Evolutionary conservation across 2,113 vertebrate genomes (phyloP).

Genomic region (Ahaetulla prasina): DNA sequence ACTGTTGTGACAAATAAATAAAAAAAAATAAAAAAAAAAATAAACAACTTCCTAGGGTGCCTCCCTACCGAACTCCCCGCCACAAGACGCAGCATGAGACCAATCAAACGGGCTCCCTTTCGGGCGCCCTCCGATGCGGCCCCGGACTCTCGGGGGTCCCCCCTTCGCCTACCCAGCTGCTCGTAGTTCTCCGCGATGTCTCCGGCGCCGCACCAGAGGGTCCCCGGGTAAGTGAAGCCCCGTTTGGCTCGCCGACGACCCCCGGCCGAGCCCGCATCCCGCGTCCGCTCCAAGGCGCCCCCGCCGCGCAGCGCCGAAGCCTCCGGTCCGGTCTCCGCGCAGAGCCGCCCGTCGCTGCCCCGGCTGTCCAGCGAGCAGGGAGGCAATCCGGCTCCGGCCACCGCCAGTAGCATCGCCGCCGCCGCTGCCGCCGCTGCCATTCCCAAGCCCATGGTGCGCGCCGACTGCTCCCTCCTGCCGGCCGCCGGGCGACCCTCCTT

Average conservation of each 20-base stretch:
- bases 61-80: neutral
- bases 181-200: slow-evolving; percentile 76
- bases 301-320: neutral
- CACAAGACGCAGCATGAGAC: neutral
- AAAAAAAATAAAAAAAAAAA: too few species aligned
- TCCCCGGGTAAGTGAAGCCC: slow-evolving; percentile 81
- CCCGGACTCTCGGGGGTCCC: neutral
- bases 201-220: slow-evolving; percentile 80
- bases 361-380: neutral
- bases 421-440: neutral
- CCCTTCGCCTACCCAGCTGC: slow-evolving; percentile 68
- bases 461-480: neutral
- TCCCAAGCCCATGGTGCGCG: neutral
- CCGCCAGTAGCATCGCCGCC: neutral
- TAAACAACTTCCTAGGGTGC: neutral
- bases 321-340: neutral
- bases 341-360: neutral
- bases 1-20: too few species aligned
- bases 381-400: too few species aligned
- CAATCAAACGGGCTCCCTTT: too few species aligned
- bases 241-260: slow-evolving; percentile 66
- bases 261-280: neutral
- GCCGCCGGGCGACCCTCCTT: neutral
- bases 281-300: neutral
- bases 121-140: neutral